Evolutionary conservation across 1,140 invertebrate genomes (phyloP).

Genomic region (Diachasmimorpha longicaudata): DNA sequence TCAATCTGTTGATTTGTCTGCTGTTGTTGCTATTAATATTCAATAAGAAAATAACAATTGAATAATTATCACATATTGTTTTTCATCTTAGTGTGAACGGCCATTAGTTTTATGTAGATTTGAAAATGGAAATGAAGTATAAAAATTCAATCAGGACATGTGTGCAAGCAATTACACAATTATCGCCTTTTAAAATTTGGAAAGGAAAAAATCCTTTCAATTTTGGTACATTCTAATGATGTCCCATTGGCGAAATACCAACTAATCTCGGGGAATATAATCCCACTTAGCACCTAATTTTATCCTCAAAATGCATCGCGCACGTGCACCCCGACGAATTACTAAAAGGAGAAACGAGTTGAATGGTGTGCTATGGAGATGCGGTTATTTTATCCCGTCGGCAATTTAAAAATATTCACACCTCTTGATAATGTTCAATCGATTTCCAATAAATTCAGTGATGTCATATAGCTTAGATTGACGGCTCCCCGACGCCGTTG

Average conservation of each 20-base stretch:
- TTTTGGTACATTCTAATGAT: not conserved
- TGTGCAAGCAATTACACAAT: not conserved
- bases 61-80: too few relatives aligned
- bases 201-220: not conserved
- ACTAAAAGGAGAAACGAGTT: slow-evolving; percentile 53
- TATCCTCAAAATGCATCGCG: slow-evolving; percentile 42
- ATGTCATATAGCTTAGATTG: not conserved
- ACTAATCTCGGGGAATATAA: not conserved
- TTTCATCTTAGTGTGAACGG: too few relatives aligned
- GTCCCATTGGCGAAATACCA: not conserved
- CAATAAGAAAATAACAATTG: not conserved
- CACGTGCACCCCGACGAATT: slow-evolving; percentile 41
- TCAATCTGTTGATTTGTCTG: slow-evolving; percentile 70
- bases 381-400: not conserved
- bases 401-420: not conserved
- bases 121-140: too few relatives aligned
- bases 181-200: not conserved
- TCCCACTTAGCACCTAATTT: slow-evolving; percentile 43
- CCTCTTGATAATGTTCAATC: not conserved
- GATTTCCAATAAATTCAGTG: not conserved
- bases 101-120: too few relatives aligned
- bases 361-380: slow-evolving; percentile 24
- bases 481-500: not conserved
- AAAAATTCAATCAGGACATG: too few relatives aligned
- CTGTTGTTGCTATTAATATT: slow-evolving; percentile 35